A percentile compares a stretch with the other conserved stretches of the same genome.
These are phyloP conservation scores for Redunca redunca DNA, from an alignment of 2,113 vertebrate species.

Conservation along the genomic window DNA sequence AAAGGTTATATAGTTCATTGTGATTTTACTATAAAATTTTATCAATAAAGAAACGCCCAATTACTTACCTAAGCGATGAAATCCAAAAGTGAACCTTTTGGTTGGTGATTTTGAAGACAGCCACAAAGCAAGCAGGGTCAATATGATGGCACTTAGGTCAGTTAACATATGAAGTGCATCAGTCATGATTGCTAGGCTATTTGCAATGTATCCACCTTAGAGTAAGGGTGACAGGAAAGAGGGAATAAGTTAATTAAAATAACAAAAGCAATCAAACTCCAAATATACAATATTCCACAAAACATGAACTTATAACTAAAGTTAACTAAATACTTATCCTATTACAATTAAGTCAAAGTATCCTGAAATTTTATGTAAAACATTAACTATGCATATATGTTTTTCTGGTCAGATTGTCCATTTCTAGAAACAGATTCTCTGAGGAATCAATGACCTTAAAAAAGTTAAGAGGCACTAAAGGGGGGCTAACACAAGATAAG, in stretches of 20 bases:
- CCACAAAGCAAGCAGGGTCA: slow-evolving; percentile 95
- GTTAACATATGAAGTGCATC: slow-evolving; percentile 97
- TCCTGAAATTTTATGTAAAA: slow-evolving; percentile 10
- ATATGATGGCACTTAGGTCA: slow-evolving; percentile 94
- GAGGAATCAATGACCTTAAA: not conserved
- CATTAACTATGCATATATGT: not conserved
- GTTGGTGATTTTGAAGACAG: slow-evolving; percentile 94
- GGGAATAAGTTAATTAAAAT: not conserved
- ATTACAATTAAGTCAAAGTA: not conserved
- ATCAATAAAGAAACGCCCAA: slow-evolving; percentile 10
- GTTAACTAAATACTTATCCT: not conserved
- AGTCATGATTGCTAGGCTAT: slow-evolving; percentile 98
- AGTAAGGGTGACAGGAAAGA: slow-evolving; percentile 50
- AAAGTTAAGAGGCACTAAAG: slow-evolving; percentile 20
- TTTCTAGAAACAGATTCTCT: slow-evolving; percentile 24
- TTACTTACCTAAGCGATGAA: slow-evolving; percentile 93
- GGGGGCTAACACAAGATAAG: not conserved
- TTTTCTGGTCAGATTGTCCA: not conserved
- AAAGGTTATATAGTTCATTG: not conserved
- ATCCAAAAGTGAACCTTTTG: slow-evolving; percentile 94
- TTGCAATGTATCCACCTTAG: slow-evolving; percentile 94
- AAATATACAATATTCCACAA: slow-evolving; percentile 7
- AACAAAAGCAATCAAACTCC: not conserved
- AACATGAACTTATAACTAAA: not conserved
- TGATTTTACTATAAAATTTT: slow-evolving; percentile 10